Percentiles rank a stretch among this genome's conserved stretches.
Conservation (phyloP, 2,888 invertebrate genomes). For the Anthrax anthrax region DNA sequence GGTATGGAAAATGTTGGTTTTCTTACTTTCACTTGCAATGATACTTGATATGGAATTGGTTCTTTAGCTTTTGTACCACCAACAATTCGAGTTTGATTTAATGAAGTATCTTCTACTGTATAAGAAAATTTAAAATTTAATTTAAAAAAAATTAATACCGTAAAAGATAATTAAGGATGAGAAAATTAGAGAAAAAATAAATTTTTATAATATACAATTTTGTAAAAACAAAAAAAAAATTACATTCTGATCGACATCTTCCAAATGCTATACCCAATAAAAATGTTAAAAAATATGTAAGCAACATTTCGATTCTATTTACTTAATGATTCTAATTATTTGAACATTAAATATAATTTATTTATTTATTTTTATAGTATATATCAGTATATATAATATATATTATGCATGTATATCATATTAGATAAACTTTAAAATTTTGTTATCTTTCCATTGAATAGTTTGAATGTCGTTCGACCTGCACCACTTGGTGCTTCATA, state of each 20-base stretch:
- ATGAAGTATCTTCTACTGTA: not conserved
- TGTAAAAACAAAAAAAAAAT: not conserved
- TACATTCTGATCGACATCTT: not conserved
- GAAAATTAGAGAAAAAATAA: too few species aligned
- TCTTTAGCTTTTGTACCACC: slow-evolving; percentile 14
- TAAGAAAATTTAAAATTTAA: not conserved
- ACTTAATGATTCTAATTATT: not conserved
- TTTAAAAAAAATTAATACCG: not conserved
- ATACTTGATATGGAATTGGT: slow-evolving; percentile 30
- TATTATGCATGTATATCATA: too few species aligned
- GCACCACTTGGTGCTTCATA: not conserved
- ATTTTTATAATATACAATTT: too few species aligned
- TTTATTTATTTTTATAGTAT: not conserved
- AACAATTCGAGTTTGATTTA: slow-evolving; percentile 10
- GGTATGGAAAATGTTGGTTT: slow-evolving; percentile 1
- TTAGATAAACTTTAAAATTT: too few species aligned
- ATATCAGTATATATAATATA: too few species aligned
- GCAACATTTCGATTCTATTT: not conserved
- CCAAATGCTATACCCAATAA: not conserved
- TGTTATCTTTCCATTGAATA: not conserved
- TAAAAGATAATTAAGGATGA: not conserved
- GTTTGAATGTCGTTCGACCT: not conserved
- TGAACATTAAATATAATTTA: not conserved
- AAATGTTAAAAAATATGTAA: not conserved
- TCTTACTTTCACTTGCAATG: slow-evolving; percentile 14